Conservation (phyloP, 2,113 vertebrate species). For the Saimiri boliviensis region DNA sequence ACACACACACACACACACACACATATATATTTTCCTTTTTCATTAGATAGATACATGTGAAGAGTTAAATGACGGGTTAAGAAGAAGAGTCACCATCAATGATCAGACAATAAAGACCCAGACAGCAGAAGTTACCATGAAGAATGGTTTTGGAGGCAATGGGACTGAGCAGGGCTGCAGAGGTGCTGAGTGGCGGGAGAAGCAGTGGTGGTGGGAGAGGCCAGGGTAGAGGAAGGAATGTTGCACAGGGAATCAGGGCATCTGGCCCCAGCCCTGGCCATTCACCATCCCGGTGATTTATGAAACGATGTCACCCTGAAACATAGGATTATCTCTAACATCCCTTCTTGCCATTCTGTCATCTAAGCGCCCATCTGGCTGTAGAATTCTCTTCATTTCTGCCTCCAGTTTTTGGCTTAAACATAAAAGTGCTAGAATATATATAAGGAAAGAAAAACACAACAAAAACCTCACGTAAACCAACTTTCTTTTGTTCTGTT, state of each 20-base stretch:
- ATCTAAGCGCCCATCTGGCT: neutral
- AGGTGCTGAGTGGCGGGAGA: neutral
- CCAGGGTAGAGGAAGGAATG: neutral
- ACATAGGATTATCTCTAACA: neutral
- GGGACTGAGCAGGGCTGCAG: fast-evolving
- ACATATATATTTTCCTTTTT: neutral
- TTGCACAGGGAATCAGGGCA: fast-evolving
- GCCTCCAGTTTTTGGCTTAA: neutral
- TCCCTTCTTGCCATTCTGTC: neutral
- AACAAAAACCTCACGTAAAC: neutral
- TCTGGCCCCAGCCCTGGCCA: neutral
- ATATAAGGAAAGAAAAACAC: neutral
- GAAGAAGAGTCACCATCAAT: neutral
- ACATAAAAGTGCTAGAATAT: neutral
- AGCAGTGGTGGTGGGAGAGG: neutral
- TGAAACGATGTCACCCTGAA: neutral
- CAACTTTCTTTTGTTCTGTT: constrained; percentile 24
- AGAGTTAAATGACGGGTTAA: neutral
- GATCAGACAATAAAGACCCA: neutral
- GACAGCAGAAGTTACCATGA: neutral
- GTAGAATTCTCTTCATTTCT: neutral
- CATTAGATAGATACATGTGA: neutral
- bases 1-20: too few relatives aligned
- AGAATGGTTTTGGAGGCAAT: neutral
- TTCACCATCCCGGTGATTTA: neutral